A percentile compares a stretch with the other conserved stretches of the same genome.
phyloP scores from a whole-genome alignment of 2,113 vertebrate genomes.

The Astur gentilis region DNA sequence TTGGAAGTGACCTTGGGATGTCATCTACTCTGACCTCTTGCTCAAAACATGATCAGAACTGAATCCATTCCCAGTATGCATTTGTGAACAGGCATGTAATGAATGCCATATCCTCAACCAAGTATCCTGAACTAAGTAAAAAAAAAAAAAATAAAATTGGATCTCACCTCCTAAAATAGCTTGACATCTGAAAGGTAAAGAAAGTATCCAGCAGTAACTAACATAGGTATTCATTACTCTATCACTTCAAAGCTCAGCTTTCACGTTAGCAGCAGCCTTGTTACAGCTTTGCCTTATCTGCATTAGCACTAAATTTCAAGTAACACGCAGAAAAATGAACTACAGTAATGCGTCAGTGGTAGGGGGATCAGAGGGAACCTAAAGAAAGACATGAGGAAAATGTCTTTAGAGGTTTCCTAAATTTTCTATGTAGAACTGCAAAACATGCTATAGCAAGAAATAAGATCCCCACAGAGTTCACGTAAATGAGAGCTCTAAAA shows the following conservation, averaged over 20 bases:
- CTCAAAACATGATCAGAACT: not conserved
- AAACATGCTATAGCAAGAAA: not conserved
- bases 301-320: not conserved
- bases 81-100: not conserved
- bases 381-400: constrained; percentile 11
- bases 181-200: not conserved
- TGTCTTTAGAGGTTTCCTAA: not conserved
- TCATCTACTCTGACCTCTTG: not conserved
- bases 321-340: constrained; percentile 1
- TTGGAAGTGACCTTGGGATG: not conserved
- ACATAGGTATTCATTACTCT: not conserved
- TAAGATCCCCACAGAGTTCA: constrained; percentile 14
- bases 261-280: constrained; percentile 4
- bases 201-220: not conserved
- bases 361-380: not conserved
- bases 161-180: not conserved
- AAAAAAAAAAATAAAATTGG: not conserved
- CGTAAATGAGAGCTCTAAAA: constrained; percentile 38
- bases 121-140: not conserved
- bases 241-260: constrained; percentile 11
- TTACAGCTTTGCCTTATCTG: constrained; percentile 23
- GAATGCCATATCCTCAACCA: not conserved
- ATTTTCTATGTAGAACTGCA: constrained; percentile 19
- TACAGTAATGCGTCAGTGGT: not conserved
- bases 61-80: not conserved